phyloP scores from a whole-genome alignment of 2,797 vertebrate genomes.

The Masticophis lateralis region DNA sequence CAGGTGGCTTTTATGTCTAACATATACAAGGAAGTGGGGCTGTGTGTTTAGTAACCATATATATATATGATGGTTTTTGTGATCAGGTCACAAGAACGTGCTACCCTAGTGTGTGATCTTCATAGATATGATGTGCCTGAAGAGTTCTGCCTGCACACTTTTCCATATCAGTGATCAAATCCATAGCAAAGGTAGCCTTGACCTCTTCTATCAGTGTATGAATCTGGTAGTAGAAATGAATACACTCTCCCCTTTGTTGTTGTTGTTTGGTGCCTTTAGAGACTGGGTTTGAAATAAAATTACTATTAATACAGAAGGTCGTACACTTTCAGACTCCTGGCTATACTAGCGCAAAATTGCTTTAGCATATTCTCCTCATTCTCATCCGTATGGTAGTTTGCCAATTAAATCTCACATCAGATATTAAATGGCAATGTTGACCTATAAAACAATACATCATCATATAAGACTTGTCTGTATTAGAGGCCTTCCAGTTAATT shows the following conservation, averaged over 20 bases:
- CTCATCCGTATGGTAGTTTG: slow-evolving; percentile 31
- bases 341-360: neutral
- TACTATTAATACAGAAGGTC: slow-evolving; percentile 14
- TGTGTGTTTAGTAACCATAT: slow-evolving; percentile 13
- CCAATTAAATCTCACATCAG: slow-evolving; percentile 47
- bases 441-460: slow-evolving; percentile 33
- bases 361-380: slow-evolving; percentile 35
- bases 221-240: neutral
- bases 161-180: neutral
- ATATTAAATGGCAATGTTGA: slow-evolving; percentile 36
- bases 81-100: neutral
- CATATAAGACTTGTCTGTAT: slow-evolving; percentile 29
- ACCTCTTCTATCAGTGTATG: slow-evolving; percentile 17
- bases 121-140: slow-evolving; percentile 1
- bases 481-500: slow-evolving; percentile 49
- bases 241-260: neutral
- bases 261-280: neutral
- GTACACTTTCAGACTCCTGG: slow-evolving; percentile 13
- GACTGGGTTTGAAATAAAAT: slow-evolving; percentile 3
- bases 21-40: neutral
- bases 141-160: neutral
- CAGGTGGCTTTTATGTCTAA: slow-evolving; percentile 37
- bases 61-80: slow-evolving; percentile 7
- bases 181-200: neutral
- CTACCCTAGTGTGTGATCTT: neutral